A percentile compares a stretch with the other conserved stretches of the same genome.
These are phyloP conservation scores for Morbakka virulenta DNA, from an alignment of 30 jellyfish, hydroid and myxozoan genomes.

Conservation along the genomic window DNA sequence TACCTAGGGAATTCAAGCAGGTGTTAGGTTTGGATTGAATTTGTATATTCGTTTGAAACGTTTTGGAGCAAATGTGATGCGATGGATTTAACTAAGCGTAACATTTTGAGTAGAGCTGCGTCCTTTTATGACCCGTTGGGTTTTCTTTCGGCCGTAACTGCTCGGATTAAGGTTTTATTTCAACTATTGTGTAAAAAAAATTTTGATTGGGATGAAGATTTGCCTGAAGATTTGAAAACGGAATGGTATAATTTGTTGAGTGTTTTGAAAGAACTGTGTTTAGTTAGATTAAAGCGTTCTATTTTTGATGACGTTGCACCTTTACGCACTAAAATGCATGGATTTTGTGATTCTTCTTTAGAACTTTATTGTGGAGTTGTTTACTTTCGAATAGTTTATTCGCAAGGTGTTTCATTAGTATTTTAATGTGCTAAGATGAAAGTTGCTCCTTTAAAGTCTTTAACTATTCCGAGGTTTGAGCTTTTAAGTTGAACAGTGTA, in stretches of 20 bases:
- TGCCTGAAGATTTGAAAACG: neutral
- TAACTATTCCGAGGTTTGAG: no score
- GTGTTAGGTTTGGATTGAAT: constrained; percentile 1
- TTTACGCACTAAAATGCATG: no score
- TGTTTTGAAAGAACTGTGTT: neutral
- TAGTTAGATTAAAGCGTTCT: neutral
- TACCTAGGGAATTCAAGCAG: no score
- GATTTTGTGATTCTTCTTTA: no score
- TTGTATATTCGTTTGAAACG: neutral
- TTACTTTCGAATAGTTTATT: no score
- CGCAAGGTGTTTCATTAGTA: no score
- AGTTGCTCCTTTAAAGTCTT: no score
- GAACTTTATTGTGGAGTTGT: no score
- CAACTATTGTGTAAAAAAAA: constrained; percentile 6
- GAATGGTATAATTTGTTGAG: neutral
- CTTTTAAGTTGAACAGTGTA: no score
- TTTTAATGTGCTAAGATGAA: no score
- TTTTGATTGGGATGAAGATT: neutral
- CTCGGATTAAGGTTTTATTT: neutral
- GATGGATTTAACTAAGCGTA: neutral
- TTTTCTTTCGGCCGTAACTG: neutral
- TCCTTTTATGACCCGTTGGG: constrained; percentile 38
- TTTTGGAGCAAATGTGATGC: neutral
- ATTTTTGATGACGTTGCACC: constrained; percentile 1
- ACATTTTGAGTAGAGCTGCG: neutral